Base-by-base conservation (phyloP, 92 coral and sea anemone species). In the Palythoa grandis region DNA sequence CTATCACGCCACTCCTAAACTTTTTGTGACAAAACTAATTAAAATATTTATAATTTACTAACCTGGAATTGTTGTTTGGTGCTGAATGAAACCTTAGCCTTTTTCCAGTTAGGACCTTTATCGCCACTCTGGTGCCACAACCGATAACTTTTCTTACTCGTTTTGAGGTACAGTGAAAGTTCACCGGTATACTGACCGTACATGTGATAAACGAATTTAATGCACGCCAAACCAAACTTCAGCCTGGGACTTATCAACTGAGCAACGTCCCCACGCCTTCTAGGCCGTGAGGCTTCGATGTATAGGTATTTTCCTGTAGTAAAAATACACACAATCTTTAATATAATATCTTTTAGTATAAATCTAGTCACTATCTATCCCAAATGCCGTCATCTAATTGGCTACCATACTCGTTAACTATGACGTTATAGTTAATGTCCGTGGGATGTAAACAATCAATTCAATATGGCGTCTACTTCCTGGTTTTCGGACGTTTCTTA, bases 21-120 rank as follows among this genome's bases (percentile, higher is more conserved):
- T 14, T 60, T 60, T 60, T 16, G 5, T 15, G 3, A 60, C 19
- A 4, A 15, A 60, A 14, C 66, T 60, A 8, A 54, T 8, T 52
- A 8, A 54, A 54, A 54, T 3, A 54, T 11, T 5, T 67, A 10
- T 7, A 67, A 14, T 15, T 67, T 7, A 15, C 72, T 60, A 19
- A 79, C 84, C 84, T 79, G 84, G 71, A 61, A 79, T 25, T 20
- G 11, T 17, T 60, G 84, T 22, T 79, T 79, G 7, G 84, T 79
- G 72, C 72, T 79, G 12, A 79, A 14, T 6, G 84, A 79, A 7
- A 79, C 84, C 53, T 63, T 23, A 23, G 84, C 84, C 39, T 43
- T 40, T 7, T 29, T 20, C 84, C 84, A 79, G 68, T 63, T 38
- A 14, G 73, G 57, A 11, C 84, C 73, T 17, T 48, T 61, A 38